These are phyloP conservation scores for Diadegma fenestrale DNA, from an alignment of 2,888 invertebrate genomes.

Conservation along the genomic window DNA sequence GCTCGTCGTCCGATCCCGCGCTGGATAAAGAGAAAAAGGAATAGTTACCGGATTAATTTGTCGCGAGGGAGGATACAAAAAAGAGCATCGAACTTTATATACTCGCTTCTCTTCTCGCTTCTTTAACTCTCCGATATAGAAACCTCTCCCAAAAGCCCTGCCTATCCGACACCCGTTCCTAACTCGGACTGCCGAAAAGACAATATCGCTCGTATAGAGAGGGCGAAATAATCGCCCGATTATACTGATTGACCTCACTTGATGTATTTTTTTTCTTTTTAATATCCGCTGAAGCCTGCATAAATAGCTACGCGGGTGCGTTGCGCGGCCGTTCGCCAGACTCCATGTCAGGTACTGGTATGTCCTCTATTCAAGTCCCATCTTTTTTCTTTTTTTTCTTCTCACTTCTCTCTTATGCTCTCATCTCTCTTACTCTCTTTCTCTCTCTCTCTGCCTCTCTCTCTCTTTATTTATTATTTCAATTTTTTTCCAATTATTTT, in stretches of 20 bases:
- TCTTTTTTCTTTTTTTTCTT: constrained; percentile 68
- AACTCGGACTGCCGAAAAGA: constrained; percentile 67
- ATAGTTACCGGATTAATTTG: constrained; percentile 35
- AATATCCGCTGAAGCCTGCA: constrained; percentile 84
- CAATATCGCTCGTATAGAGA: constrained; percentile 68
- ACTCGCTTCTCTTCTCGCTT: constrained; percentile 72
- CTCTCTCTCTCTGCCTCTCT: constrained; percentile 25
- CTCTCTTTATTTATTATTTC: constrained; percentile 17
- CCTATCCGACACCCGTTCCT: constrained; percentile 2
- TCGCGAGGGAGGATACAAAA: constrained; percentile 50
- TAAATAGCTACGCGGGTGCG: constrained; percentile 95
- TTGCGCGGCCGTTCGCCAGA: constrained; percentile 93
- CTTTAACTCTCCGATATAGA: constrained; percentile 65
- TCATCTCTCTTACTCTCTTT: constrained; percentile 5
- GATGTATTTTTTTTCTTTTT: constrained; percentile 84
- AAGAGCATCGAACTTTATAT: constrained; percentile 65
- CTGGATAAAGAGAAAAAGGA: constrained; percentile 36
- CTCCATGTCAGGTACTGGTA: constrained; percentile 95
- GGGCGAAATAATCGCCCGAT: constrained; percentile 66
- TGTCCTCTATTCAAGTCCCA: constrained; percentile 82
- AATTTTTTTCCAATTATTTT: constrained; percentile 10
- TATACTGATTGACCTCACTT: constrained; percentile 79
- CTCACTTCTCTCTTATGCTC: constrained; percentile 55
- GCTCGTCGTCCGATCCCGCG: constrained; percentile 49
- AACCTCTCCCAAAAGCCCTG: not conserved